Evolutionary conservation across 2,888 invertebrate species (phyloP).

Genomic region (Drosophila recens): DNA sequence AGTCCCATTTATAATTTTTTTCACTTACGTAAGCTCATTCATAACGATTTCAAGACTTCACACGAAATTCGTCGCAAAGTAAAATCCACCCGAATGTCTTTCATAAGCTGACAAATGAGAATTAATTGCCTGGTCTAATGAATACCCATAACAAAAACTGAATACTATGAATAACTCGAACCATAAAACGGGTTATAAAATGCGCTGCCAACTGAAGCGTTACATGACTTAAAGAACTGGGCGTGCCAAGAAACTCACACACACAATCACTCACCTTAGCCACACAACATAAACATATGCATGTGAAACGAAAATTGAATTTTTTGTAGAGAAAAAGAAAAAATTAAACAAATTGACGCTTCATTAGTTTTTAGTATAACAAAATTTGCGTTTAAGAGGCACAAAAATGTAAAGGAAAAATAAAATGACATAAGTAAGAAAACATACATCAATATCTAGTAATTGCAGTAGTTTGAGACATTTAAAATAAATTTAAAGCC

Average conservation of each 20-base stretch:
- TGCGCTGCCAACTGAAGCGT: conserved; percentile 64
- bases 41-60: conserved; percentile 34
- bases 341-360: conserved; percentile 53
- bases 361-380: conserved; percentile 61
- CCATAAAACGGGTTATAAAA: conserved; percentile 73
- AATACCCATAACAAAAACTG: conserved; percentile 25
- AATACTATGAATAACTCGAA: conserved; percentile 10
- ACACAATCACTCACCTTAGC: conserved; percentile 29
- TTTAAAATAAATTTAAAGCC: background rate
- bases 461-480: background rate
- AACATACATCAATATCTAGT: background rate
- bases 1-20: background rate
- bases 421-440: background rate
- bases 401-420: background rate
- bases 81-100: conserved; percentile 17
- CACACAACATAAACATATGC: conserved; percentile 17
- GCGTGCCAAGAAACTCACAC: conserved; percentile 60
- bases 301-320: conserved; percentile 68
- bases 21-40: conserved; percentile 36
- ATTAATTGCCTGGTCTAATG: conserved; percentile 73
- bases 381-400: conserved; percentile 24
- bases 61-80: background rate
- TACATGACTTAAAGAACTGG: conserved; percentile 54
- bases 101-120: conserved; percentile 74
- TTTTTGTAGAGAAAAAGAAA: conserved; percentile 61